Conservation (phyloP, 2,797 vertebrate genomes). For the Hafferia zeledoni region DNA sequence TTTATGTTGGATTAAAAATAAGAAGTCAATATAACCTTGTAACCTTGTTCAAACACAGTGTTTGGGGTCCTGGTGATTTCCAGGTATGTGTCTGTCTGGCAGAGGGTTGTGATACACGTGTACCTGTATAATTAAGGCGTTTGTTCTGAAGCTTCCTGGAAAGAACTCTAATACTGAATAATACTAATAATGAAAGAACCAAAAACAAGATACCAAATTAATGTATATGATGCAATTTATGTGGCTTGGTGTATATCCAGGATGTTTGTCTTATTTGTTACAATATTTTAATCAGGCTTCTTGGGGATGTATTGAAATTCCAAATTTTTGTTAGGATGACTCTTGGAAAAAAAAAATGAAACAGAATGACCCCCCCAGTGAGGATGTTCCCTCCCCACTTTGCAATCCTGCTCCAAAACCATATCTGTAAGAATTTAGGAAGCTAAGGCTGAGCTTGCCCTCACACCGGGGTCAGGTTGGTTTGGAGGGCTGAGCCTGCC, state of each 20-base stretch:
- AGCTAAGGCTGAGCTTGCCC: not conserved
- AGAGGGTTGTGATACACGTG: not conserved
- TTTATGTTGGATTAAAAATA: not conserved
- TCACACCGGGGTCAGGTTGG: not conserved
- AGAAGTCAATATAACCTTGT: not conserved
- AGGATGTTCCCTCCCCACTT: not conserved
- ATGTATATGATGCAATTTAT: not conserved
- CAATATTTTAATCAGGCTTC: not conserved
- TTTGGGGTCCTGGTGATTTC: not conserved
- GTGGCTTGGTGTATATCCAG: not conserved
- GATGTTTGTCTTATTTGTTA: not conserved
- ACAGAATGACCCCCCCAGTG: not conserved
- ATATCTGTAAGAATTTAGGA: not conserved
- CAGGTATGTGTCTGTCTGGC: not conserved
- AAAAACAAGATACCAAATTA: not conserved
- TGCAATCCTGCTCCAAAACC: not conserved
- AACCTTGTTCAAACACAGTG: not conserved
- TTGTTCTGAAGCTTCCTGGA: conserved; percentile 1
- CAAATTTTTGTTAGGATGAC: not conserved
- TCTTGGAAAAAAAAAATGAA: not conserved
- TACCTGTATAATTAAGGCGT: not conserved
- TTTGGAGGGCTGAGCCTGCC: not conserved
- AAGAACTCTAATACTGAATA: not conserved
- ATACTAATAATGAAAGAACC: not conserved
- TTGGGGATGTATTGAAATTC: not conserved